phyloP scores from a whole-genome alignment of 1,140 invertebrate species.

The Cyclargus thomasi region DNA sequence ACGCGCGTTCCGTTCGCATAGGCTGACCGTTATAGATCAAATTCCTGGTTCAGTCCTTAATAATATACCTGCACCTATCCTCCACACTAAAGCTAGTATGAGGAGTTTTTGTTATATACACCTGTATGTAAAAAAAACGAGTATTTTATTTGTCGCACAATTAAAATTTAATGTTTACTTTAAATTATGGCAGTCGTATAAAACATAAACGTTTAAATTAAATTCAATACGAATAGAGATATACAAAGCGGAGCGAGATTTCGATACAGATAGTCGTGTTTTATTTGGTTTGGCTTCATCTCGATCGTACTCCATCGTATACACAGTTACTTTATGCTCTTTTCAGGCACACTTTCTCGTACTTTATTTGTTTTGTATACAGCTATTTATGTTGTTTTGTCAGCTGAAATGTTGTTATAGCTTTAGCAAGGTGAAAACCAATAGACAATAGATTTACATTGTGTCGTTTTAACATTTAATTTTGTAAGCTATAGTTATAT shows the following conservation, averaged over 20 bases:
- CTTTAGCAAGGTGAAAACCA: background rate
- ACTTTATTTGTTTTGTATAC: conserved; percentile 7
- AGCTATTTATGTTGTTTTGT: conserved; percentile 13
- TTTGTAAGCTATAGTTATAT: no score
- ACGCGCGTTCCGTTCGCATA: no score
- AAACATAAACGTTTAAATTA: conserved; percentile 31
- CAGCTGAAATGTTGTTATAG: background rate
- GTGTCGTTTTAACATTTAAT: background rate
- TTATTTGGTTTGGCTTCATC: conserved; percentile 44
- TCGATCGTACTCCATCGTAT: conserved; percentile 12
- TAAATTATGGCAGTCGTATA: no score
- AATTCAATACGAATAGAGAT: background rate
- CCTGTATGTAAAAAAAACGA: no score
- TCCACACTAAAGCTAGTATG: no score
- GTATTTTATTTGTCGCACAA: no score
- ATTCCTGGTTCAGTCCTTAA: no score
- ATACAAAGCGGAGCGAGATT: conserved; percentile 42
- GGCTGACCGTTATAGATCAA: no score
- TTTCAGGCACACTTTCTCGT: background rate
- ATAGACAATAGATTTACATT: background rate
- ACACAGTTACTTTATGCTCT: background rate
- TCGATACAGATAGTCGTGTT: conserved; percentile 60
- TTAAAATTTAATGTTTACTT: no score
- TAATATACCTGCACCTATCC: no score
- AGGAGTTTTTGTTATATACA: no score